These are phyloP conservation scores for Etheostoma nigrum DNA, from an alignment of 2,797 vertebrate species.

Conservation along the genomic window DNA sequence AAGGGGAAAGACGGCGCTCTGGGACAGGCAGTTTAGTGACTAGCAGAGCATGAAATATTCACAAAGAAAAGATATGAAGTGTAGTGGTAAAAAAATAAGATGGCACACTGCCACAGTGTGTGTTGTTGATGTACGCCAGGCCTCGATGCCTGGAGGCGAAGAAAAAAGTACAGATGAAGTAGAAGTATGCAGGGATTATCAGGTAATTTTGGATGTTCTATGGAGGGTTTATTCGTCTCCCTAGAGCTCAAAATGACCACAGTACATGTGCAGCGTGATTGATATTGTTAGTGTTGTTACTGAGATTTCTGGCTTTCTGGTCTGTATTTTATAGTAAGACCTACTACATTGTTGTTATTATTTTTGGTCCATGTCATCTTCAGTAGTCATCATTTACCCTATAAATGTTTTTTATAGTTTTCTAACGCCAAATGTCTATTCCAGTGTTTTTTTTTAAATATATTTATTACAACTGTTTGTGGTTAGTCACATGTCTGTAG, in stretches of 20 bases:
- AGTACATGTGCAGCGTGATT: background rate
- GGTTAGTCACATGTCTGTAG: too few relatives aligned
- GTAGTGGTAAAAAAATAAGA: background rate
- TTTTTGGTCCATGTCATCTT: background rate
- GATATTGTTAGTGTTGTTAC: background rate
- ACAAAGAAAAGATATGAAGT: conserved; percentile 50
- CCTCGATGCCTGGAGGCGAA: conserved; percentile 23
- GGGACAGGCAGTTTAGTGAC: conserved; percentile 70
- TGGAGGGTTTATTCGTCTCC: background rate
- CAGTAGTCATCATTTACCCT: too few relatives aligned
- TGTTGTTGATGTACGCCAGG: background rate
- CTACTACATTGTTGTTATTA: too few relatives aligned
- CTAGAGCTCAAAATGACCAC: background rate
- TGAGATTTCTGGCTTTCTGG: background rate
- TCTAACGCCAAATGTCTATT: too few relatives aligned
- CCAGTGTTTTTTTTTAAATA: too few relatives aligned
- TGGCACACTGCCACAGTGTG: conserved; percentile 1
- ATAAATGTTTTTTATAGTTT: too few relatives aligned
- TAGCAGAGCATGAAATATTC: conserved; percentile 75
- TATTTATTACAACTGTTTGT: too few relatives aligned
- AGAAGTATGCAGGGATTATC: conserved; percentile 7
- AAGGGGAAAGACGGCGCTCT: conserved; percentile 39
- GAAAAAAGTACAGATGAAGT: background rate
- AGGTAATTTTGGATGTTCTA: background rate
- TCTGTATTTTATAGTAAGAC: too few relatives aligned